A percentile compares a stretch with the other conserved stretches of the same genome.
Evolutionary conservation across 2,113 vertebrate genomes (phyloP).

Genomic region (Brachypodius melanocephalos): DNA sequence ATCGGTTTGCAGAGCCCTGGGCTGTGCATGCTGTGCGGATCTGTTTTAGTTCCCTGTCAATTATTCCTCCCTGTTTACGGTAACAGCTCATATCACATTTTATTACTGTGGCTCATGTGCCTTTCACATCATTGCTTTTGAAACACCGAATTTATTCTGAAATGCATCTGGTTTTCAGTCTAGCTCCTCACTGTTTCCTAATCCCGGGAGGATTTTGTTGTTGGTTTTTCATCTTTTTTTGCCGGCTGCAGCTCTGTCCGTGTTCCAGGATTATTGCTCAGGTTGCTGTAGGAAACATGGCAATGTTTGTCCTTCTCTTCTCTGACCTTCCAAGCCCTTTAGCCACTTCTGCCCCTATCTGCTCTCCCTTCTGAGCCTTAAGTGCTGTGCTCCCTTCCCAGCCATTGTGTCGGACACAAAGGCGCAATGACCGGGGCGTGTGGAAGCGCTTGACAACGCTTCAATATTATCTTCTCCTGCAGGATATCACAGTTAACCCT

Average conservation of each 20-base stretch:
- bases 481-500: constrained; percentile 15
- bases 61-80: constrained; percentile 54
- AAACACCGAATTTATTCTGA: constrained; percentile 32
- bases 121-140: constrained; percentile 41
- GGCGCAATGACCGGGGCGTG: not conserved
- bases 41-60: constrained; percentile 62
- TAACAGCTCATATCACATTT: constrained; percentile 43
- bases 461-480: constrained; percentile 22
- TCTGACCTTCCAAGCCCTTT: not conserved
- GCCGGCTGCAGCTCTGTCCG: not conserved
- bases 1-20: constrained; percentile 11
- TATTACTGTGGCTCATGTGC: constrained; percentile 19
- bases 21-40: not conserved
- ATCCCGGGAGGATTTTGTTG: not conserved
- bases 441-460: not conserved
- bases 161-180: not conserved
- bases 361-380: not conserved
- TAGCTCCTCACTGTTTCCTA: not conserved
- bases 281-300: not conserved
- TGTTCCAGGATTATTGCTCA: not conserved
- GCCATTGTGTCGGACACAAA: not conserved
- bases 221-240: not conserved
- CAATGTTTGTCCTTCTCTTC: not conserved
- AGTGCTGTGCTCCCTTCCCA: not conserved
- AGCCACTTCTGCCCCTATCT: not conserved